These are phyloP conservation scores for Gyrodactylus bullatarudis DNA, from an alignment of 1,140 invertebrate species.

Conservation along the genomic window DNA sequence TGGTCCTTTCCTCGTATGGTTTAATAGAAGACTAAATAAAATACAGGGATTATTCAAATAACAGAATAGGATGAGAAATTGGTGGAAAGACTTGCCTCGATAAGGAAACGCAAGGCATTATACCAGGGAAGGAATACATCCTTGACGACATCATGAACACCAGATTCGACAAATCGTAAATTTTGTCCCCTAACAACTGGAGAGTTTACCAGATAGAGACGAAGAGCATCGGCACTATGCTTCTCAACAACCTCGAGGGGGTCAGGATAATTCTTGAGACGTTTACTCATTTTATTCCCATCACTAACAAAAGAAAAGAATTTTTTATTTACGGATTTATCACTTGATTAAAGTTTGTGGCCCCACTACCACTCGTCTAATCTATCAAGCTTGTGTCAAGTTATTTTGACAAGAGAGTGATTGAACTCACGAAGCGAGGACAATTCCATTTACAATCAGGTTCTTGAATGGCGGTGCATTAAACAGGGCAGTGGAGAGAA, in stretches of 20 bases:
- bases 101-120: constrained; percentile 63
- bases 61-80: too few species aligned
- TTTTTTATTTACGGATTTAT: background rate
- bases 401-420: too few species aligned
- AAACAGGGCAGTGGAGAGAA: constrained; percentile 66
- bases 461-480: constrained; percentile 88
- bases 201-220: constrained; percentile 83
- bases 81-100: constrained; percentile 26
- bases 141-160: constrained; percentile 70
- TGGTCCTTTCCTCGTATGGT: background rate
- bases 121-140: constrained; percentile 96
- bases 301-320: constrained; percentile 26
- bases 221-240: constrained; percentile 77
- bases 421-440: constrained; percentile 35
- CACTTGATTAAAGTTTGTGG: background rate
- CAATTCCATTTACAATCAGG: constrained; percentile 66
- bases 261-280: constrained; percentile 97
- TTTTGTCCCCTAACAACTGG: constrained; percentile 87
- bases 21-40: background rate
- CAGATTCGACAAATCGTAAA: constrained; percentile 76
- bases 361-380: too few species aligned
- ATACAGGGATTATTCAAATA: too few species aligned
- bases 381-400: background rate
- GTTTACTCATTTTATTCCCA: constrained; percentile 96
- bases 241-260: constrained; percentile 56